Conservation (phyloP, 2,888 invertebrate genomes). For the Drosophila crucigera region DNA sequence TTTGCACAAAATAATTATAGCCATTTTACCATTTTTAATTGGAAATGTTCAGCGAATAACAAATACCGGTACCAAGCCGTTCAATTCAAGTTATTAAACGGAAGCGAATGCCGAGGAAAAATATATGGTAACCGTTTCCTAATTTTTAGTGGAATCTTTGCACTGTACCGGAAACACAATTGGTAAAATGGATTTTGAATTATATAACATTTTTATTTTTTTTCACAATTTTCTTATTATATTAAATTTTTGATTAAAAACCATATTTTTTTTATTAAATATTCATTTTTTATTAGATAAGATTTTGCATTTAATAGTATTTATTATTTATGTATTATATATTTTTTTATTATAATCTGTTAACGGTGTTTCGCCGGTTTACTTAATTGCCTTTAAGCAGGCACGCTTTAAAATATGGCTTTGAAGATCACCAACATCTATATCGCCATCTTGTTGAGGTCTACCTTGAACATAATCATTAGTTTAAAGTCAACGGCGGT, state of each 20-base stretch:
- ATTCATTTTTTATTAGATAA: background rate
- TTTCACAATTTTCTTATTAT: background rate
- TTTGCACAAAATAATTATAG: background rate
- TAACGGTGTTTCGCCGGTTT: background rate
- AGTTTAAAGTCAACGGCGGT: background rate
- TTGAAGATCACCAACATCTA: slow-evolving; percentile 14
- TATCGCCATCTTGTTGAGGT: background rate
- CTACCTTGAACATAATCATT: slow-evolving; percentile 33
- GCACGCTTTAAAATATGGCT: background rate
- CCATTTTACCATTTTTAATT: background rate
- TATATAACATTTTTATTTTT: background rate
- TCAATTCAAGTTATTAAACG: background rate
- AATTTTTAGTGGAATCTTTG: background rate
- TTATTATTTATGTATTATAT: background rate
- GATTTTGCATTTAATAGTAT: background rate
- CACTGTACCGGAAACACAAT: background rate
- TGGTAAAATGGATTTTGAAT: background rate
- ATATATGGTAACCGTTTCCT: background rate
- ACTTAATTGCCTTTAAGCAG: background rate
- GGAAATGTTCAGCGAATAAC: background rate
- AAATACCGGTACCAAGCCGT: background rate
- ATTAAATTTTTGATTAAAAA: background rate
- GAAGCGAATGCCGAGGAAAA: background rate
- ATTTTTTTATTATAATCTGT: background rate
- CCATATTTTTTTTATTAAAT: background rate